These are phyloP conservation scores for Sus cebifrons DNA, from an alignment of 2,797 vertebrate species.

Conservation along the genomic window DNA sequence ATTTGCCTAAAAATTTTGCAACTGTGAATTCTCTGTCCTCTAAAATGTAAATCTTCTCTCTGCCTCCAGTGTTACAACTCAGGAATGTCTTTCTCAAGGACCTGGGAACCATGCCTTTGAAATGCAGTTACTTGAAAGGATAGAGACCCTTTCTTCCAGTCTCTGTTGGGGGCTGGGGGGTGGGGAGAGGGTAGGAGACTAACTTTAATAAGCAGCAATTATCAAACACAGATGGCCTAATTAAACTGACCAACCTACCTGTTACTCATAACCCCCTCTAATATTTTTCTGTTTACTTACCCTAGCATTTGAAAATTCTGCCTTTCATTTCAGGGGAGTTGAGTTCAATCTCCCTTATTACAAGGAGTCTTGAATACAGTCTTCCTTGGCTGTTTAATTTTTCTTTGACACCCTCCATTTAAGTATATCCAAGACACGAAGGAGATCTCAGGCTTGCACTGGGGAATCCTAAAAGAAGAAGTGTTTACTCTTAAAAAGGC, in stretches of 20 bases:
- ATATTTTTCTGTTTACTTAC: not conserved
- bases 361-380: not conserved
- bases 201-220: not conserved
- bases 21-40: not conserved
- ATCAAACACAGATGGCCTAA: not conserved
- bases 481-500: not conserved
- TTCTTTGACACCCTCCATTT: not conserved
- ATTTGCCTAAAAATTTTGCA: not conserved
- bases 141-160: not conserved
- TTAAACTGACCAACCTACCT: not conserved
- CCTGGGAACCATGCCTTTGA: not conserved
- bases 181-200: too few species aligned
- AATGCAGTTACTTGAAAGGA: not conserved
- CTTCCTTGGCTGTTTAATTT: not conserved
- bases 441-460: not conserved
- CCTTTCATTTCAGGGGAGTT: not conserved
- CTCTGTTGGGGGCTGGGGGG: not conserved
- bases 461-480: not conserved
- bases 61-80: not conserved
- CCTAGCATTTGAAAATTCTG: not conserved
- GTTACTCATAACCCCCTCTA: too few species aligned
- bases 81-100: not conserved
- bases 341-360: not conserved
- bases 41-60: not conserved
- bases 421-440: not conserved